phyloP scores from a whole-genome alignment of 2,888 invertebrate species.

The Choreutis nemorana region DNA sequence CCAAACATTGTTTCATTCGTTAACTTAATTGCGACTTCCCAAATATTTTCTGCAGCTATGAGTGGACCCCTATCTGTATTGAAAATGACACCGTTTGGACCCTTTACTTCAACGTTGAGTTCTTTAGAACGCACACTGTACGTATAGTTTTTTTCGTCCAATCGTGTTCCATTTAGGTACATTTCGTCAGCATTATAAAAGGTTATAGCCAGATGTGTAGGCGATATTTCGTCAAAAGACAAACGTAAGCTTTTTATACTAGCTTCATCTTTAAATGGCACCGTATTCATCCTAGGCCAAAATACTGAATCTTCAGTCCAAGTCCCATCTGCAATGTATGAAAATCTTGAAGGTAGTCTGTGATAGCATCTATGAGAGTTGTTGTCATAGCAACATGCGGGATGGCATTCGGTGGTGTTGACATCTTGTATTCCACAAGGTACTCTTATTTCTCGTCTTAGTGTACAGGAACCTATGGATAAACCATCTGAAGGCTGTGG shows the following conservation, averaged over 20 bases:
- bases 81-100: conserved; percentile 39
- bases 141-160: conserved; percentile 26
- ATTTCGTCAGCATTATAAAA: conserved; percentile 30
- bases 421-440: conserved; percentile 39
- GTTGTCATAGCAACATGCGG: conserved; percentile 60
- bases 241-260: conserved; percentile 28
- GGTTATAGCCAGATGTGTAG: conserved; percentile 35
- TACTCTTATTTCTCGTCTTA: conserved; percentile 29
- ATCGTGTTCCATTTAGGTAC: conserved; percentile 21
- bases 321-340: conserved; percentile 34
- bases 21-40: conserved; percentile 67
- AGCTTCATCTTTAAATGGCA: conserved; percentile 30
- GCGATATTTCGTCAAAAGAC: conserved; percentile 39
- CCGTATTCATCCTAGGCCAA: conserved; percentile 31
- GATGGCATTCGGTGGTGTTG: conserved; percentile 33
- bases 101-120: conserved; percentile 28
- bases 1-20: conserved; percentile 64
- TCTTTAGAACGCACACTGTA: conserved; percentile 31
- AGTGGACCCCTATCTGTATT: conserved; percentile 65
- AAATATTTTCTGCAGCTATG: conserved; percentile 66
- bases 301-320: conserved; percentile 38
- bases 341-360: conserved; percentile 57
- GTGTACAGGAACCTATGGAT: conserved; percentile 44
- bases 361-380: conserved; percentile 52
- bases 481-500: conserved; percentile 36